Conservation (phyloP, 2,888 invertebrate species). For the Pantelozetes paolii region DNA sequence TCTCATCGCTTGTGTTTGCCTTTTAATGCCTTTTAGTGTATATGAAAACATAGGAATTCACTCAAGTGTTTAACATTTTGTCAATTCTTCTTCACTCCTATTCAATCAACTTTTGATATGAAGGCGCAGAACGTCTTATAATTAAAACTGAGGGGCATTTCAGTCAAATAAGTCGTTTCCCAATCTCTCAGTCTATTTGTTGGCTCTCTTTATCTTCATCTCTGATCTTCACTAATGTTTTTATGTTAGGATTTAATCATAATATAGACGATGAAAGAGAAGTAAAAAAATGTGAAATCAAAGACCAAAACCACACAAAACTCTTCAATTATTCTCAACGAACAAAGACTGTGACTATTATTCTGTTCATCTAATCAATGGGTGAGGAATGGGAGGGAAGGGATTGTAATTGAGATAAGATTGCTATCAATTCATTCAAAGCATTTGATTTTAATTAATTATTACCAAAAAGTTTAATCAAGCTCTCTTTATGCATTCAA, state of each 20-base stretch:
- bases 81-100: neutral
- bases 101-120: neutral
- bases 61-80: conserved; percentile 7
- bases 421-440: neutral
- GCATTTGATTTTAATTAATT: neutral
- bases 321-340: neutral
- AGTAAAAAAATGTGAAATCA: neutral
- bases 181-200: too few relatives aligned
- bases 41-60: neutral
- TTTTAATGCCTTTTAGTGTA: too few relatives aligned
- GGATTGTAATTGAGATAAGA: conserved; percentile 24
- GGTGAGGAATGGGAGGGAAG: too few relatives aligned
- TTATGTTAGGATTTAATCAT: neutral
- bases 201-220: too few relatives aligned
- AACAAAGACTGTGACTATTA: neutral
- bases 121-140: neutral
- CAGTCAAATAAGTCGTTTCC: too few relatives aligned
- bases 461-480: neutral
- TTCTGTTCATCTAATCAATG: neutral
- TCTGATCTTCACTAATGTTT: too few relatives aligned
- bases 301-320: conserved; percentile 7
- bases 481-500: too few relatives aligned
- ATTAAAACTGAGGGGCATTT: too few relatives aligned
- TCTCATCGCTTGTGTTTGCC: neutral
- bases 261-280: neutral